Conservation (phyloP, 2,113 vertebrate genomes). For the Macquaria ambigua region DNA sequence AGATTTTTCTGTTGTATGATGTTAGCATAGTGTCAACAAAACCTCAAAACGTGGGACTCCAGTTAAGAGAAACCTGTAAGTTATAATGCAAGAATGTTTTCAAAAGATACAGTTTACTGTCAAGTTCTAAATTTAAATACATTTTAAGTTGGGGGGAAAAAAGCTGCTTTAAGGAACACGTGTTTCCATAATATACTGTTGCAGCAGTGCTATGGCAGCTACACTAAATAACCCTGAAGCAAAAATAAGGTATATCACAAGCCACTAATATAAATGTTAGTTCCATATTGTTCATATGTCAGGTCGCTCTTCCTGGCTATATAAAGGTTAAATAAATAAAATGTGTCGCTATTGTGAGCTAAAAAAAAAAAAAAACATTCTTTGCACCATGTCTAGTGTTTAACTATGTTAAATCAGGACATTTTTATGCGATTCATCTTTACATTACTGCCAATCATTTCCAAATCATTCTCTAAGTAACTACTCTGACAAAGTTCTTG, state of each 20-base stretch:
- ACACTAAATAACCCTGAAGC: background rate
- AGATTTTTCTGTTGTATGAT: background rate
- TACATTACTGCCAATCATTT: too few species aligned
- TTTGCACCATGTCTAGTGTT: too few species aligned
- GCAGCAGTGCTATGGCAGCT: background rate
- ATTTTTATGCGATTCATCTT: background rate
- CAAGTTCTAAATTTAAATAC: background rate
- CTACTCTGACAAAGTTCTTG: too few species aligned
- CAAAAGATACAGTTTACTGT: background rate
- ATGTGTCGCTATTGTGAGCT: background rate
- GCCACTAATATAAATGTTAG: background rate
- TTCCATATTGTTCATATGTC: background rate
- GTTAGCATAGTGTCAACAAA: background rate
- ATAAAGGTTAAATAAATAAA: background rate
- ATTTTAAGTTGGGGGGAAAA: background rate
- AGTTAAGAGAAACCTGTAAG: background rate
- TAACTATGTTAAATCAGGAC: background rate
- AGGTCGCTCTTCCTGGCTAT: background rate
- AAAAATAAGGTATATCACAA: background rate
- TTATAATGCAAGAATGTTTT: background rate
- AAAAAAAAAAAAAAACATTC: too few species aligned
- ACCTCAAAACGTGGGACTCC: background rate
- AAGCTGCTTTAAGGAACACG: background rate
- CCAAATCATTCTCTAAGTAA: background rate
- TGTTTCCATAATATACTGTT: background rate